phyloP scores from a whole-genome alignment of 2,797 vertebrate genomes.

The Nannoperca australis region DNA sequence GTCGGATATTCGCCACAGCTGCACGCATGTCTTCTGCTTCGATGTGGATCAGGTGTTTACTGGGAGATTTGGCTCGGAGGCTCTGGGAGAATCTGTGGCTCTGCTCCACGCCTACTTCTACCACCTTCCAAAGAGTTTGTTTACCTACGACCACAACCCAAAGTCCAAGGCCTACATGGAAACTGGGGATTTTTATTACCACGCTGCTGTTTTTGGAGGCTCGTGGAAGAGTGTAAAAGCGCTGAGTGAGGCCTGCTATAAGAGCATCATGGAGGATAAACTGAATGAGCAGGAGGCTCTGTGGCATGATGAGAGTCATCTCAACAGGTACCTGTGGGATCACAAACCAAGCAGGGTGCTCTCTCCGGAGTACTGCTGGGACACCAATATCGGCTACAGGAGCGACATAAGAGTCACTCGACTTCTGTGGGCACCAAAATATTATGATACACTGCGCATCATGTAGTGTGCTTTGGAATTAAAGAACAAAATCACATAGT shows the following conservation, averaged over 20 bases:
- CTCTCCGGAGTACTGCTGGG: conserved; percentile 86
- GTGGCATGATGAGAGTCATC: conserved; percentile 85
- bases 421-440: conserved; percentile 82
- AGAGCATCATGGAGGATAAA: conserved; percentile 79
- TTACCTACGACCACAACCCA: conserved; percentile 77
- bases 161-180: conserved; percentile 77
- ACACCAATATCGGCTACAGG: conserved; percentile 50
- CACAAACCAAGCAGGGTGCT: conserved; percentile 82
- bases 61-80: conserved; percentile 80
- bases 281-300: conserved; percentile 76
- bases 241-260: conserved; percentile 72
- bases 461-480: background rate
- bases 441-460: conserved; percentile 67
- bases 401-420: conserved; percentile 69
- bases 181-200: conserved; percentile 83
- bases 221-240: conserved; percentile 72
- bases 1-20: conserved; percentile 75
- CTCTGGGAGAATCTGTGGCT: conserved; percentile 79
- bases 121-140: conserved; percentile 44
- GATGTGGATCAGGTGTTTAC: conserved; percentile 87
- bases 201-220: conserved; percentile 83
- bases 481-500: background rate
- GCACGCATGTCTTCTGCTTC: conserved; percentile 87
- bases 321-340: conserved; percentile 82
- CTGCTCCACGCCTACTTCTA: conserved; percentile 80